Evolutionary conservation across 2,797 vertebrate species (phyloP).

Genomic region (Pangasius macronema): DNA sequence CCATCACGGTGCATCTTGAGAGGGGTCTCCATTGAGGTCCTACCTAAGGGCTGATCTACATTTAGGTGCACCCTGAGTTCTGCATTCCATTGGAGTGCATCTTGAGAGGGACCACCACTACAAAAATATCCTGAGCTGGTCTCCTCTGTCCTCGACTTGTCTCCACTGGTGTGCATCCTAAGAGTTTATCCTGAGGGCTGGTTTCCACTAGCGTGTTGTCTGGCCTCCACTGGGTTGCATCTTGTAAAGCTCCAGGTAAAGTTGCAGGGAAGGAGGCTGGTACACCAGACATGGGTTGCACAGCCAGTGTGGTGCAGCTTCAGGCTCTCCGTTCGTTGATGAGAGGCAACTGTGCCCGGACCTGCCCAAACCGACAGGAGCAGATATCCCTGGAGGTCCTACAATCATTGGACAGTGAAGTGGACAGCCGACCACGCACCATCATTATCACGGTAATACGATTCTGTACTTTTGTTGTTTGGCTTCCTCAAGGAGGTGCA

Average conservation of each 20-base stretch:
- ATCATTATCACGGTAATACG: slow-evolving; percentile 89
- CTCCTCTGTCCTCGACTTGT: neutral
- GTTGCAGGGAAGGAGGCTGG: neutral
- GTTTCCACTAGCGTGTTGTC: neutral
- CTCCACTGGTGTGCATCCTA: neutral
- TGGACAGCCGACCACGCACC: slow-evolving; percentile 80
- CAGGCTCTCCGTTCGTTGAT: slow-evolving; percentile 89
- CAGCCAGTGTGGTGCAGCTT: slow-evolving; percentile 92
- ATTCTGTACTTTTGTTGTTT: neutral
- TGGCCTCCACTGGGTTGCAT: neutral
- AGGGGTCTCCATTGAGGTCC: neutral
- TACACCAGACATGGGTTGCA: slow-evolving; percentile 92
- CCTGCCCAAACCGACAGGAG: slow-evolving; percentile 85
- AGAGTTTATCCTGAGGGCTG: neutral
- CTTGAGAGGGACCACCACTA: neutral
- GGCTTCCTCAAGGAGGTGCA: neutral
- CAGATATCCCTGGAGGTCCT: slow-evolving; percentile 86
- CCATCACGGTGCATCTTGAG: neutral
- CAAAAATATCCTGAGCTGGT: neutral
- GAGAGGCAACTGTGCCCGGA: slow-evolving; percentile 90
- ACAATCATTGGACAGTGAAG: slow-evolving; percentile 82
- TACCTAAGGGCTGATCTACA: neutral
- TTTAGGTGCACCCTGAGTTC: neutral
- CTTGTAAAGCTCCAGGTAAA: neutral
- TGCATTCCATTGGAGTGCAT: neutral